Base-by-base conservation (phyloP, 2,797 vertebrate species). In the Notolepis coatsorum region DNA sequence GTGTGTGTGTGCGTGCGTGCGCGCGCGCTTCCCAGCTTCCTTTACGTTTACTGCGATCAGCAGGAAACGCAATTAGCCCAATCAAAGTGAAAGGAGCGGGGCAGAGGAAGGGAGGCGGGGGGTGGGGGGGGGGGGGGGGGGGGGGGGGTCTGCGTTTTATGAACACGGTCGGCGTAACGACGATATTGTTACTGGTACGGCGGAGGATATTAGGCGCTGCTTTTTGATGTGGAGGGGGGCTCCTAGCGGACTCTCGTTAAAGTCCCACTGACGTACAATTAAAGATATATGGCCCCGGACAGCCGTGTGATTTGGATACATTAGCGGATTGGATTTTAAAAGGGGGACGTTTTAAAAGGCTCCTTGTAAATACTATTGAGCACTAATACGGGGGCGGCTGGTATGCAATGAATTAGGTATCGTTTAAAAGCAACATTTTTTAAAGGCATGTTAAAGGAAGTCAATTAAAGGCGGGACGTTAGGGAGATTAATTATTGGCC, bases 41-140 rank as follows among this genome's bases (percentile, higher is more conserved):
- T 74, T 71, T 62, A 78, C 79, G 84, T 91, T 90, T 89, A 91
- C 81, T 87, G 86, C 84, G 75, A 81, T 84, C 82, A 86, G 87
- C 86, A 88, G 84, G 88, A 91, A 92, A 87, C 89, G 88, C 86
- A 90, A 90, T 90, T 92, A 91, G 84, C 68, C 81, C 85, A 88
- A 89, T 90, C 84, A 92, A 89, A 89, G 85, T 89, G 84, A 89
- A 83, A 86, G 81, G 70, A 72, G 70, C 59, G 64, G 65, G 78
- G 48, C 35, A 0, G 31, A n/a, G n/a, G n/a, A n/a, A n/a, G n/a
- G n/a, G n/a, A n/a, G 42, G 42, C 9, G n/a, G 17, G 42, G 28
- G 39, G 42, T 17, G 30, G 33, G 47, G 18, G 5, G 13, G 50
- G 52, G 9, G 25, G 25, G 15, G 27, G 30, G 30, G 56, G 61